Evolutionary conservation across 2,113 vertebrate species (phyloP), one percentile per base, ranked within the genome.

Genomic region (Leucosticte australis): DNA sequence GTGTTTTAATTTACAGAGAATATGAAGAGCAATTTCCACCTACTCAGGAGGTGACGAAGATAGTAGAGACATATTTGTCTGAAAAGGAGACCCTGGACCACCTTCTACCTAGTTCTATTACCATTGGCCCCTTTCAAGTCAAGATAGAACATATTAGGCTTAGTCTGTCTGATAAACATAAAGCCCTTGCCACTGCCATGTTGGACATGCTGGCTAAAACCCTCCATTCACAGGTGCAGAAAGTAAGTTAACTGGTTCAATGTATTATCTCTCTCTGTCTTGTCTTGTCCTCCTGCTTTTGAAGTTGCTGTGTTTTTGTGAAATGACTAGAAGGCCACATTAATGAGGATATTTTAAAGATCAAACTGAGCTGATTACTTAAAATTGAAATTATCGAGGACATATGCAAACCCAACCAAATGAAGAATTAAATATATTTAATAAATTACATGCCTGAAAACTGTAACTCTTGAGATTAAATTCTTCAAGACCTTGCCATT

Each of bases 121-220:
- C 98, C 87, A 98, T 99, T 16, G 99, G 99, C n/a, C 99, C 99
- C 27, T 99, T 99, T 92, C 63, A 95, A 42, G 94, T 99, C 83
- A 97, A 55, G 7, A 92, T 98, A 11, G 98, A 99, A 49, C 69
- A 65, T 6, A 97, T 99, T 57, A 99, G 98, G 60, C 97, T 98
- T 96, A 97, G 85, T 89, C 97, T 99, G 52, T 97, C 97, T 9
- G 95, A 97, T 94, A 99, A 99, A 89, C 95, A 92, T 82, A 97
- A 97, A 70, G 94, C 85, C 16, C 96, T 99, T 90, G 98, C 98
- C 57, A 97, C 89, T 10, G 98, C 98, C 26, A 78, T 98, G 69
- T 92, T 99, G 55, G 98, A 98, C 49, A 91, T 98, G 59, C 95
- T 99, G 56, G 98, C 98, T 82, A 95, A 95, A 89, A 98, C 93